phyloP scores from a whole-genome alignment of 2,113 vertebrate species.

The Donacobius atricapilla region DNA sequence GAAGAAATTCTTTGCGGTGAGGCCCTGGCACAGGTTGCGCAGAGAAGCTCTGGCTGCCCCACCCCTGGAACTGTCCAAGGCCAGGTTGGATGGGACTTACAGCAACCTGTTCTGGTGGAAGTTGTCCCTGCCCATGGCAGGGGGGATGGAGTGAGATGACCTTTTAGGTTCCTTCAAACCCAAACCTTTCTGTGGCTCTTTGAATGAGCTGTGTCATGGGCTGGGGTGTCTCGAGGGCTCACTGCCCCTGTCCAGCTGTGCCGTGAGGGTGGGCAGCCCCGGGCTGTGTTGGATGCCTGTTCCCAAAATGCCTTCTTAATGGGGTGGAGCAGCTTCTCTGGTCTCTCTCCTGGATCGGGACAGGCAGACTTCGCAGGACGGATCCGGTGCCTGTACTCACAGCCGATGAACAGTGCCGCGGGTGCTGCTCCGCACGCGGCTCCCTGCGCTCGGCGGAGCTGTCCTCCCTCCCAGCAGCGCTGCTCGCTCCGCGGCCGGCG shows the following conservation, averaged over 20 bases:
- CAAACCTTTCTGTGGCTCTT: neutral
- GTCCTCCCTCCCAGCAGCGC: neutral
- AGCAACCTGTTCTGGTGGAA: neutral
- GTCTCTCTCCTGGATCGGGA: neutral
- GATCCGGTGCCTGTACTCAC: neutral
- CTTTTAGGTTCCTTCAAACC: neutral
- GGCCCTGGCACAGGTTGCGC: neutral
- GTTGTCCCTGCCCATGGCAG: neutral
- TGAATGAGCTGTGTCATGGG: accelerated
- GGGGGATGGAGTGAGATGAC: neutral
- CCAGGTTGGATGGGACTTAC: neutral
- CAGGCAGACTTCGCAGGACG: accelerated
- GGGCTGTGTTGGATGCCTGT: too few relatives aligned
- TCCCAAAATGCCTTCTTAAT: neutral
- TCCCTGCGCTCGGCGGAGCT: neutral
- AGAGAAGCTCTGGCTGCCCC: neutral
- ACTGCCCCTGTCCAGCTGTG: too few relatives aligned
- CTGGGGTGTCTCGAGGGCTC: accelerated
- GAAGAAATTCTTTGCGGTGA: neutral
- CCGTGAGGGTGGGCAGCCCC: neutral
- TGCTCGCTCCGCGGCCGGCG: accelerated
- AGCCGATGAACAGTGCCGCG: accelerated
- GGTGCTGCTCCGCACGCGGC: neutral
- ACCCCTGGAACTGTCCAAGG: neutral
- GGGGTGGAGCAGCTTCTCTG: neutral